A percentile compares a stretch with the other conserved stretches of the same genome.
These are phyloP conservation scores for Drosophila peninsularis DNA, from an alignment of 2,888 invertebrate genomes.

Conservation along the genomic window DNA sequence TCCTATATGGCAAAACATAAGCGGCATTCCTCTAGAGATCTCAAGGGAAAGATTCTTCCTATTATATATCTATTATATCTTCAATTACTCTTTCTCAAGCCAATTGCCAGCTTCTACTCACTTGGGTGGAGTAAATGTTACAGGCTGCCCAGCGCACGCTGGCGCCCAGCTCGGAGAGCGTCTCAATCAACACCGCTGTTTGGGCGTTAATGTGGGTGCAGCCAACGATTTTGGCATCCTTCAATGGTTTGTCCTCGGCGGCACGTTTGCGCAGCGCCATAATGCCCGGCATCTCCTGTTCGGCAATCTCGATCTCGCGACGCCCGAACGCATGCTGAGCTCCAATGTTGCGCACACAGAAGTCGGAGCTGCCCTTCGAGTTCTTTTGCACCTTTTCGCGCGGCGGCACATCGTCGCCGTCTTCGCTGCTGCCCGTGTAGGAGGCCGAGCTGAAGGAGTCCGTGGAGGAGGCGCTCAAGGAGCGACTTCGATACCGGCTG, in stretches of 20 bases:
- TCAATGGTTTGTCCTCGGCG: slow-evolving; percentile 96
- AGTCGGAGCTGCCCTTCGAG: slow-evolving; percentile 93
- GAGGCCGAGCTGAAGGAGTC: slow-evolving; percentile 94
- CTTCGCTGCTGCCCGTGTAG: slow-evolving; percentile 92
- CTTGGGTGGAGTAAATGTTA: slow-evolving; percentile 98
- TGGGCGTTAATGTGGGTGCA: slow-evolving; percentile 99
- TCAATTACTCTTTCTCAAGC: not conserved
- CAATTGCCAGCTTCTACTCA: slow-evolving; percentile 76
- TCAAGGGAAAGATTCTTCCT: too few species aligned
- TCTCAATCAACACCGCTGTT: slow-evolving; percentile 97
- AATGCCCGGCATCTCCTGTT: slow-evolving; percentile 99
- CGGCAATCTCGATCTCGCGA: slow-evolving; percentile 98
- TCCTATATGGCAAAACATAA: too few species aligned
- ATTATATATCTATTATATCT: too few species aligned
- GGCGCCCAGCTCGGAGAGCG: slow-evolving; percentile 94
- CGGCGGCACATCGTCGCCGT: slow-evolving; percentile 96
- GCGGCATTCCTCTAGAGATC: too few species aligned
- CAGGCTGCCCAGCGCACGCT: slow-evolving; percentile 98
- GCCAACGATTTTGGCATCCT: slow-evolving; percentile 97
- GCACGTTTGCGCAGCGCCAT: slow-evolving; percentile 97
- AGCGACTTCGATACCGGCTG: slow-evolving; percentile 94
- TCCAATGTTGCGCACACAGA: slow-evolving; percentile 95
- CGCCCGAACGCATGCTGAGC: slow-evolving; percentile 97
- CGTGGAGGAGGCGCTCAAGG: slow-evolving; percentile 96
- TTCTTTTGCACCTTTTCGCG: slow-evolving; percentile 96